Base-by-base conservation (phyloP, 2,113 vertebrate genomes). In the Chloebia gouldiae region DNA sequence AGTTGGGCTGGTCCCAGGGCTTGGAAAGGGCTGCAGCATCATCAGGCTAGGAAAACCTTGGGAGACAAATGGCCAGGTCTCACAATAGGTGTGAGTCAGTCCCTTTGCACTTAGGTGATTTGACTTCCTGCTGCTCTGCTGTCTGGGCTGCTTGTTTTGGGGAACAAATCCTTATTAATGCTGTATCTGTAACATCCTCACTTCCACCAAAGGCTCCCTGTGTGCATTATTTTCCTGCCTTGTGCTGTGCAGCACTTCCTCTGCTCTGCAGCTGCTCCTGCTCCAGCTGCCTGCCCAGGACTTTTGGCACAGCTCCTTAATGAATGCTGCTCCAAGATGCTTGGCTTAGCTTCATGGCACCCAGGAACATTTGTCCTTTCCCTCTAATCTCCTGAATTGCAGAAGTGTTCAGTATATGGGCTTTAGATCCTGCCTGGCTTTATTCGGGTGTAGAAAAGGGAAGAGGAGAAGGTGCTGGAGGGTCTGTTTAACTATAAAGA, bases 21-120 rank as follows among this genome's bases (percentile, higher is more conserved):
- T 66, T 77, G 87, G 68, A 64, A 86, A 77, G 33, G 68, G 82
- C 88, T 90, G 71, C 64, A 39, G 47, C 86, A 81, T 4, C 81
- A 1, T 28, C 9, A 8, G 86, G 30, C 30, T 92, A 37, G 54
- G 68, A 81, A 90, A 94, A 83, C 76, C 80, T 47, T 44, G 82
- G 50, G 39, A 83, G 60, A 95, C 81, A 86, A 94, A 71, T 15
- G 79, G 90, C 64, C 82, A 12, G 40, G 28, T 53, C 60, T 71
- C 84, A 95, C 93, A 96, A 96, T 91, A 79, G 81, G 30, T 5
- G 11, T 92, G 95, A 96, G 87, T 94, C 94, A 92, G 75, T 59
- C 24, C 17, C 57, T 88, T 50, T 73, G 79, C 82, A 35, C 44
- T n/a, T 7, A 47, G 81, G 88, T 93, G 92, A 91, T 92, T 91